phyloP scores from a whole-genome alignment of 1,140 invertebrate species.

The Gryon sp. region DNA sequence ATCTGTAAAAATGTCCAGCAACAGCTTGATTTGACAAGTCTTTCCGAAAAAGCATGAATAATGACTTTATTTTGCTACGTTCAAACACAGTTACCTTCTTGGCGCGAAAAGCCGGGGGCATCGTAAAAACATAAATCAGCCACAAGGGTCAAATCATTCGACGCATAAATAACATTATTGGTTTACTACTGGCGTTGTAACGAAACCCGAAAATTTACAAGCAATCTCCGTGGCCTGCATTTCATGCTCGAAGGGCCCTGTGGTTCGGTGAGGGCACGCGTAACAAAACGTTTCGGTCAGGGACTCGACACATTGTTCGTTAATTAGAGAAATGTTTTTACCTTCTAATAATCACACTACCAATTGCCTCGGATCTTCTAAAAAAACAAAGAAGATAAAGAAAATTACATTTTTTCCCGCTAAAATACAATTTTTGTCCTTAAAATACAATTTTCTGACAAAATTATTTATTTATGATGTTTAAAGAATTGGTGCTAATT shows the following conservation, averaged over 20 bases:
- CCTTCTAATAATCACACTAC: conserved; percentile 32
- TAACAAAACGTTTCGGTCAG: conserved; percentile 46
- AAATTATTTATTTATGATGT: too few species aligned
- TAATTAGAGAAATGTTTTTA: conserved; percentile 52
- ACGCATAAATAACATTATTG: conserved; percentile 77
- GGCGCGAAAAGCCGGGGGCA: conserved; percentile 59
- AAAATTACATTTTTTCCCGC: not conserved
- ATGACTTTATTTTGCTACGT: conserved; percentile 72
- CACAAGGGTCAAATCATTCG: conserved; percentile 73
- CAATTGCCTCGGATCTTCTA: not conserved
- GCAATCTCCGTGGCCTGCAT: conserved; percentile 39
- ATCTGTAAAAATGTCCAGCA: not conserved
- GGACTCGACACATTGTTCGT: conserved; percentile 31
- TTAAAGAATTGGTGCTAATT: too few species aligned
- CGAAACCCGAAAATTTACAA: conserved; percentile 51
- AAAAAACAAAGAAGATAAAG: conserved; percentile 1
- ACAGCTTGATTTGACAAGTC: too few species aligned
- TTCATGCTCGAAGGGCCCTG: conserved; percentile 46
- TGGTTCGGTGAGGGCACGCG: conserved; percentile 46
- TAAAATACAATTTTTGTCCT: too few species aligned
- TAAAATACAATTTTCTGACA: too few species aligned
- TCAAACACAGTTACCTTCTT: too few species aligned
- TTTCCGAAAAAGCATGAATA: conserved; percentile 66
- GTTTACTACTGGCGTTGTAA: conserved; percentile 68
- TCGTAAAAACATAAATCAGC: conserved; percentile 70